These are phyloP conservation scores for Drosophila aff. DNA, from an alignment of 1,140 invertebrate species.

Conservation along the genomic window DNA sequence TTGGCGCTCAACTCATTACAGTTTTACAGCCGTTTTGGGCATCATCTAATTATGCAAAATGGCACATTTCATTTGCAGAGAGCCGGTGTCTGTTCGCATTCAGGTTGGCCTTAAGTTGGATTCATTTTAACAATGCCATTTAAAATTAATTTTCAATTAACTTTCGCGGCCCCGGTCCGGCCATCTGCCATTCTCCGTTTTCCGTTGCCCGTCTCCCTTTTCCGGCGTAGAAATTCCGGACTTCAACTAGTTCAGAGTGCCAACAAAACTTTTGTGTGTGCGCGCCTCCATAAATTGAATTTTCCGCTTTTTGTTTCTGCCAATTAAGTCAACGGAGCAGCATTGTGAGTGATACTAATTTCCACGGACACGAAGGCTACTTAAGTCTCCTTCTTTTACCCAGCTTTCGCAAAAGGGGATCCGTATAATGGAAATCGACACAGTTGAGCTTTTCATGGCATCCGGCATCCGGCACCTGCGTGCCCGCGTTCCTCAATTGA, in stretches of 20 bases:
- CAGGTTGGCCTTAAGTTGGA: constrained; percentile 34
- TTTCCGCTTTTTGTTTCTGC: constrained; percentile 56
- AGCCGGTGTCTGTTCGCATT: constrained; percentile 18
- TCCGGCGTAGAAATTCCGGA: constrained; percentile 7
- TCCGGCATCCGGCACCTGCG: constrained; percentile 44
- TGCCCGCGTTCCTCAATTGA: constrained; percentile 55
- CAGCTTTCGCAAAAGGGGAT: constrained; percentile 1
- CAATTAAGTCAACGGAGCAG: constrained; percentile 61
- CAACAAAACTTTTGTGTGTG: constrained; percentile 52
- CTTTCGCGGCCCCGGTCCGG: constrained; percentile 46
- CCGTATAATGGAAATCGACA: constrained; percentile 53
- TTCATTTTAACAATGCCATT: constrained; percentile 71
- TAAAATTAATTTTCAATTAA: constrained; percentile 83
- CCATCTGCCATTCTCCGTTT: constrained; percentile 34
- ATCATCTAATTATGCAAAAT: constrained; percentile 74
- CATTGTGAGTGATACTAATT: constrained; percentile 72
- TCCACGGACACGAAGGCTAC: constrained; percentile 44
- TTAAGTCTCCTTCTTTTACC: constrained; percentile 22
- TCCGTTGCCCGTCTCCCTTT: background rate
- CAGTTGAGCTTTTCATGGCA: constrained; percentile 47
- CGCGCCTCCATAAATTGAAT: constrained; percentile 66
- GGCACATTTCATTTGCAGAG: constrained; percentile 52
- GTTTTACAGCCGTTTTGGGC: constrained; percentile 59
- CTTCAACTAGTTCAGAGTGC: constrained; percentile 33
- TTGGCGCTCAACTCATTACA: constrained; percentile 50